Percentiles rank a stretch among this genome's conserved stretches.
These are phyloP conservation scores for Argyresthia goedartella DNA, from an alignment of 2,888 invertebrate species.

Conservation along the genomic window DNA sequence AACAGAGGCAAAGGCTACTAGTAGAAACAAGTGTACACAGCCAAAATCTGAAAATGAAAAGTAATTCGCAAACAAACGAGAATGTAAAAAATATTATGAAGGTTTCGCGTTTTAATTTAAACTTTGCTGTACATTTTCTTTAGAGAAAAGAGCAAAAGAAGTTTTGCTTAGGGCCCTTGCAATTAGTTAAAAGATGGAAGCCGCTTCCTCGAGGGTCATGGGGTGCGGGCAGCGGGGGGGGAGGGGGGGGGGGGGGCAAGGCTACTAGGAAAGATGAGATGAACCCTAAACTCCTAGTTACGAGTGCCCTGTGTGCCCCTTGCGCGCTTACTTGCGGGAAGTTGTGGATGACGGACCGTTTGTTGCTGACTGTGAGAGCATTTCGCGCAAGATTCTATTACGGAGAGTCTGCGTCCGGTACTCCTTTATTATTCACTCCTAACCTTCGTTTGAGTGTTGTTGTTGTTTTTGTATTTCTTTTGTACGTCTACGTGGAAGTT, in stretches of 20 bases:
- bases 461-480: too few relatives aligned
- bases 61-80: too few relatives aligned
- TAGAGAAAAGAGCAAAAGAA: neutral
- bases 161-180: neutral
- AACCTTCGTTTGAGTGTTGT: too few relatives aligned
- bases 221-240: too few relatives aligned
- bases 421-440: too few relatives aligned
- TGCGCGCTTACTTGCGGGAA: neutral
- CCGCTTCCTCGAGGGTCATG: neutral
- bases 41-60: too few relatives aligned
- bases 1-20: too few relatives aligned
- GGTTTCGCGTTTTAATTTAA: neutral
- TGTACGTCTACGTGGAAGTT: too few relatives aligned
- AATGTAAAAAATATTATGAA: too few relatives aligned
- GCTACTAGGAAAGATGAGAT: neutral
- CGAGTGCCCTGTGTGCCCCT: neutral
- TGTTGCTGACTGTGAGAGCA: neutral
- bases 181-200: slow-evolving; percentile 1
- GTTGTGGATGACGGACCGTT: neutral
- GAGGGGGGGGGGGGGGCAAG: neutral
- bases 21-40: too few relatives aligned
- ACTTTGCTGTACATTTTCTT: neutral
- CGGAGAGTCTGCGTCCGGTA: too few relatives aligned
- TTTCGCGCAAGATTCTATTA: too few relatives aligned
- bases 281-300: neutral